Evolutionary conservation across 2,113 vertebrate genomes (phyloP).

Genomic region (Corythoichthys haematopterus): DNA sequence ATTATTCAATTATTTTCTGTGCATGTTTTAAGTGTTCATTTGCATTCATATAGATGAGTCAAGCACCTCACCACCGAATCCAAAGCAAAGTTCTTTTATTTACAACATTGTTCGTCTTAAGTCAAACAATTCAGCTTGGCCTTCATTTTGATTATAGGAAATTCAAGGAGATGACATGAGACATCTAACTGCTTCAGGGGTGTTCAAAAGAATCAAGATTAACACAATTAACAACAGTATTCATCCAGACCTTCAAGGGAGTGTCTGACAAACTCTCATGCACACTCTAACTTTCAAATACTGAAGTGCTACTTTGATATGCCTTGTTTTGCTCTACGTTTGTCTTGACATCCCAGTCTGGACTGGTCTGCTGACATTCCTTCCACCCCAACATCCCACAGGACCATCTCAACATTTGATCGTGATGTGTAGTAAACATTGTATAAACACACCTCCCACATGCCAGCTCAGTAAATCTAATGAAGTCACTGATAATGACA

Average conservation of each 20-base stretch:
- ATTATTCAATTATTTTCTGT: not conserved
- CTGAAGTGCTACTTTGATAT: constrained; percentile 21
- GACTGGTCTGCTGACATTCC: not conserved
- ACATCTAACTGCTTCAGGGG: not conserved
- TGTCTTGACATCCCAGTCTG: constrained; percentile 35
- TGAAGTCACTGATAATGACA: constrained; percentile 46
- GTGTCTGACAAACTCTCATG: constrained; percentile 52
- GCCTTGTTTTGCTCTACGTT: constrained; percentile 16
- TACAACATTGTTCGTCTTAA: not conserved
- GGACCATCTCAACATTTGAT: constrained; percentile 25
- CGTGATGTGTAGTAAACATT: constrained; percentile 26
- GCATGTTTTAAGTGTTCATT: not conserved
- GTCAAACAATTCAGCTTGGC: constrained; percentile 6
- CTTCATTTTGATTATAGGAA: not conserved
- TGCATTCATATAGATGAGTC: not conserved
- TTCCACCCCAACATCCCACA: too few relatives aligned
- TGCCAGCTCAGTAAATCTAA: constrained; percentile 34
- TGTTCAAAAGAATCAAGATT: constrained; percentile 24
- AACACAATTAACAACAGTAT: constrained; percentile 47
- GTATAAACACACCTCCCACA: constrained; percentile 27
- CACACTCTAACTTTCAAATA: constrained; percentile 52
- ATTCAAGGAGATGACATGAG: not conserved
- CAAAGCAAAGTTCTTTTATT: not conserved
- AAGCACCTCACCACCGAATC: not conserved
- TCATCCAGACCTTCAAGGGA: constrained; percentile 45